Percentiles rank a stretch among this genome's conserved stretches.
Conservation (phyloP, 2,888 invertebrate genomes). For the Rosalia funebris region DNA sequence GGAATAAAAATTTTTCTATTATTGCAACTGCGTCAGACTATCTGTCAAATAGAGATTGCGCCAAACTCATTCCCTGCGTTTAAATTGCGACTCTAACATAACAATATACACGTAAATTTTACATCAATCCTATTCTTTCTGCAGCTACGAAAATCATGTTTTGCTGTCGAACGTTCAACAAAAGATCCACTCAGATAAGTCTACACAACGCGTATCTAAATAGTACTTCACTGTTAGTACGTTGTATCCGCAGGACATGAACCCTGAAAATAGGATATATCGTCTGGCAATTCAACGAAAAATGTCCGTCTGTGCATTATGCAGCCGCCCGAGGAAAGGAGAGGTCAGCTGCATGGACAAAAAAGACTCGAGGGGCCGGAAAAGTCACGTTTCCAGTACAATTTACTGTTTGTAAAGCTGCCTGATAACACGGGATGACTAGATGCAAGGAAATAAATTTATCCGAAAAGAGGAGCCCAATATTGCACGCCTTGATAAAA, state of each 20-base stretch:
- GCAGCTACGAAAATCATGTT: slow-evolving; percentile 5
- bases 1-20: too few species aligned
- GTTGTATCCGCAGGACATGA: slow-evolving; percentile 30
- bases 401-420: slow-evolving; percentile 48
- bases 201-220: slow-evolving; percentile 8
- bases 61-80: too few species aligned
- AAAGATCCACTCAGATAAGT: slow-evolving; percentile 22
- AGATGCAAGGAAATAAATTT: slow-evolving; percentile 45
- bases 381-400: slow-evolving; percentile 45
- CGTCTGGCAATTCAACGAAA: slow-evolving; percentile 17
- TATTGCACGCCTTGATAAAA: slow-evolving; percentile 29
- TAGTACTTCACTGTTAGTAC: slow-evolving; percentile 18
- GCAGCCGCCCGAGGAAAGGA: slow-evolving; percentile 34
- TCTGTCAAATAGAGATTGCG: too few species aligned
- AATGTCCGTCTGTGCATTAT: slow-evolving; percentile 32
- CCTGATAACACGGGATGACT: slow-evolving; percentile 44
- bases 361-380: slow-evolving; percentile 35
- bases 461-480: slow-evolving; percentile 26
- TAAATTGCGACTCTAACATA: too few species aligned
- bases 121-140: neutral
- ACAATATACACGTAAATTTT: neutral
- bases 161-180: neutral
- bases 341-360: slow-evolving; percentile 33
- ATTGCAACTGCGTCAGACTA: too few species aligned
- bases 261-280: slow-evolving; percentile 32